Base-by-base conservation (phyloP, 2,113 vertebrate genomes). In the Lampris incognitus region DNA sequence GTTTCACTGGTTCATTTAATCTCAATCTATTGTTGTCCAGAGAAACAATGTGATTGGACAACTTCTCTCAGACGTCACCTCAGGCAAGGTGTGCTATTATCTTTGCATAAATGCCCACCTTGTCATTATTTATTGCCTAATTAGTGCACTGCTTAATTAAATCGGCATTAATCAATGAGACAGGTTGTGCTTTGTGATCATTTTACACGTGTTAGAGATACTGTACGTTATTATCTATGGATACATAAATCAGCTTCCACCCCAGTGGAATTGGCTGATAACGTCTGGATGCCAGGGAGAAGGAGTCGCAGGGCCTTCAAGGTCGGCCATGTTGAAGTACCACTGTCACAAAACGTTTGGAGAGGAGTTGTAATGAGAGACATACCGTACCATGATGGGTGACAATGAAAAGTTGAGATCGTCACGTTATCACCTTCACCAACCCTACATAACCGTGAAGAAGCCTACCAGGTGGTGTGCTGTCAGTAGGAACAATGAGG, bases 121-220 rank as follows among this genome's bases (percentile, higher is more conserved):
- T 90, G 89, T 94, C 92, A 93, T 94, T 94, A 94, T 92, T 92
- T 93, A 93, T 87, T 82, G 88, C 91, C 91, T 94, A 94, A 94
- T 94, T 94, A 94, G 91, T 78, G 60, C 83, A 37, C 79, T 1
- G 88, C 84, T 86, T 94, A 93, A 94, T 94, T 93, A 93, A 92
- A 92, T 92, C 88, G 84, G 84, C 89, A 94, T 94, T 93, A 94
- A 94, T 94, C 93, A 93, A 87, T 79, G 69, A 91, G 92, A 93
- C 91, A 90, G 88, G 89, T 87, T 87, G 79, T 36, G 82, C 87
- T 87, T 65, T 82, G 92, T 92, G 89, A 92, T 63, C 85, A 78
- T 84, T 92, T 92, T 92, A 89, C 91, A 93, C 88, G 85, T 94
- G 91, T 93, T 92, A 91, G 92, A 62, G 84, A 92, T 92, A 91